Conservation (phyloP, 2,888 invertebrate species). For the Oligia fasciuncula region DNA sequence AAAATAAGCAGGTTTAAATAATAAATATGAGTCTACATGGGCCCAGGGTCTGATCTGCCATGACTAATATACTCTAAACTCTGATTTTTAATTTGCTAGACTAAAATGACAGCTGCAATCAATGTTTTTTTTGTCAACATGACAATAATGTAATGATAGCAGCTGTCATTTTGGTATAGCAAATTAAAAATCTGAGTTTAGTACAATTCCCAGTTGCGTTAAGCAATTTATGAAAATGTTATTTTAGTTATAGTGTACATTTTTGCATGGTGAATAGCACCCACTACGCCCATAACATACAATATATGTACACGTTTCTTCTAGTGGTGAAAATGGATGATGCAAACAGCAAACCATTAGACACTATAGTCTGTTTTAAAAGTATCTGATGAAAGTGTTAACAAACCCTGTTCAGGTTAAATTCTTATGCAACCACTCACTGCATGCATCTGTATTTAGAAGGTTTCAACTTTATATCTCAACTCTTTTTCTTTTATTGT, state of each 20-base stretch:
- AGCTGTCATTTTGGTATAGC: not conserved
- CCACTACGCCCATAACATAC: slow-evolving; percentile 14
- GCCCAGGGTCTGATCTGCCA: not conserved
- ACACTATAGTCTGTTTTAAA: not conserved
- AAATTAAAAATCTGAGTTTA: not conserved
- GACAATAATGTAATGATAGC: not conserved
- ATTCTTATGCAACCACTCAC: not conserved
- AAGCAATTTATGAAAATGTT: not conserved
- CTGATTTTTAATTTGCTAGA: not conserved
- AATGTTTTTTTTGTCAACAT: not conserved
- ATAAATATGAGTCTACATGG: slow-evolving; percentile 15
- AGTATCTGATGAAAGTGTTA: not conserved
- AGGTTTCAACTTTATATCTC: not conserved
- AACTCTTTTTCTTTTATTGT: not conserved
- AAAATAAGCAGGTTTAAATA: slow-evolving; percentile 23
- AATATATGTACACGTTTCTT: slow-evolving; percentile 5
- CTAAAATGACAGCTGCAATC: not conserved
- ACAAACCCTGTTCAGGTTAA: not conserved
- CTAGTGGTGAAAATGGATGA: slow-evolving; percentile 9
- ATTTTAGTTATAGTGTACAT: not conserved
- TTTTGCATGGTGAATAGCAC: slow-evolving; percentile 15
- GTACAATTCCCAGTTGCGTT: not conserved
- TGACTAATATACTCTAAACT: slow-evolving; percentile 1
- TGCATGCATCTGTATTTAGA: not conserved
- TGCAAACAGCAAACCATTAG: slow-evolving; percentile 6